Base-by-base conservation (phyloP, 2,797 vertebrate species). In the Pangasius larnaudii region DNA sequence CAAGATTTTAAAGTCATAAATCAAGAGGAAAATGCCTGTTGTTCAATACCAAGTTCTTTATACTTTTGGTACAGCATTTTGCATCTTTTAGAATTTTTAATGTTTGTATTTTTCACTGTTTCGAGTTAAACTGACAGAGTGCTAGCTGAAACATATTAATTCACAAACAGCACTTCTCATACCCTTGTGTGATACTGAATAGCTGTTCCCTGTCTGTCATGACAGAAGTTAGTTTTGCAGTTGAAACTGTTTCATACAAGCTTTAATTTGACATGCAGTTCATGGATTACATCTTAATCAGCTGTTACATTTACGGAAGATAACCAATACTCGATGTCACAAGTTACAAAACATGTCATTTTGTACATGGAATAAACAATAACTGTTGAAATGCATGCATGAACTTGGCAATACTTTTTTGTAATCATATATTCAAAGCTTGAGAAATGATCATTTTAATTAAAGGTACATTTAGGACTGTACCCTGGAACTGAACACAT, bases 241-340 rank as follows among this genome's bases (percentile, higher is more conserved):
- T 39, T 74, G 5, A 46, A n/a, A 59, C 53, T 74, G 30, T 89
- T 86, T 81, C 30, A 53, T 74, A 67, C 30, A 82, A 80, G 74
- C 42, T 90, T 88, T 89, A 90, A 89, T 88, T 83, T 88, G n/a
- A 85, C 89, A 89, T 90, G 91, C 89, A 71, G 46, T 79, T 85
- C 1, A 86, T 80, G 75, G 49, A 75, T 85, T 89, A 89, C 88
- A 91, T 30, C 53, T 82, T 84, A 61, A 53, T 84, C 82, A 59
- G 77, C 85, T 81, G 86, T 63, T 65, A 72, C 84, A 86, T 56
- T 65, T 79, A 78, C 77, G n/a, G 78, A 90, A 85, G 75, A 81
- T 75, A 85, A 80, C n/a, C 51, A 86, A 82, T 85, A 88, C 49
- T 58, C 85, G 10, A 84, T 88, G 74, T 79, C 72, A 65, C 56